phyloP scores from a whole-genome alignment of 2,888 invertebrate species.

The Cyclophora albipunctata region DNA sequence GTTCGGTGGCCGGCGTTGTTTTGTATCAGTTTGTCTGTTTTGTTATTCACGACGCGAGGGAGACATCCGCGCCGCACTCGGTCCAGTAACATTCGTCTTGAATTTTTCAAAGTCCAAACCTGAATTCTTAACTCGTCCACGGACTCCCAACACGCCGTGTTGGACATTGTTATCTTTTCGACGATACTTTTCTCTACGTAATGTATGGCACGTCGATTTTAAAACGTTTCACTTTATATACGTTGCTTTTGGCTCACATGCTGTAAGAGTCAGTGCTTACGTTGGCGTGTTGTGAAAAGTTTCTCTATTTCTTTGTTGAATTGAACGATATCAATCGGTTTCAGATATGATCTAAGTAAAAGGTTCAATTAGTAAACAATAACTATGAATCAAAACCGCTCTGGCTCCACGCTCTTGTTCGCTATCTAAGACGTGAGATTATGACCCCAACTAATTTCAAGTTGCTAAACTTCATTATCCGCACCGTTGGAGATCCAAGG shows the following conservation, averaged over 20 bases:
- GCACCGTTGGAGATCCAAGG: conserved; percentile 57
- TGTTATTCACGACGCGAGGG: conserved; percentile 29
- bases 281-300: too few relatives aligned
- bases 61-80: conserved; percentile 18
- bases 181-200: conserved; percentile 6
- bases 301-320: too few relatives aligned
- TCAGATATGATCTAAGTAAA: background rate
- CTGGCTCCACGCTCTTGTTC: conserved; percentile 24
- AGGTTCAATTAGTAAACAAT: conserved; percentile 30
- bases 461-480: conserved; percentile 66
- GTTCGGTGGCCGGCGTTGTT: conserved; percentile 19
- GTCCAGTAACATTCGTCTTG: conserved; percentile 26
- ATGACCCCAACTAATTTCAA: conserved; percentile 62
- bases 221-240: conserved; percentile 6
- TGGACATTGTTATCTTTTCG: too few relatives aligned
- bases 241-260: too few relatives aligned
- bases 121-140: conserved; percentile 17
- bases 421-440: conserved; percentile 48
- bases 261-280: too few relatives aligned
- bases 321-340: too few relatives aligned
- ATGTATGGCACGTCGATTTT: background rate
- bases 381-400: conserved; percentile 14
- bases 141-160: conserved; percentile 1
- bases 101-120: conserved; percentile 24
- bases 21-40: conserved; percentile 23